Base-by-base conservation (phyloP, 2,888 invertebrate genomes). In the Drosophila koepferae region DNA sequence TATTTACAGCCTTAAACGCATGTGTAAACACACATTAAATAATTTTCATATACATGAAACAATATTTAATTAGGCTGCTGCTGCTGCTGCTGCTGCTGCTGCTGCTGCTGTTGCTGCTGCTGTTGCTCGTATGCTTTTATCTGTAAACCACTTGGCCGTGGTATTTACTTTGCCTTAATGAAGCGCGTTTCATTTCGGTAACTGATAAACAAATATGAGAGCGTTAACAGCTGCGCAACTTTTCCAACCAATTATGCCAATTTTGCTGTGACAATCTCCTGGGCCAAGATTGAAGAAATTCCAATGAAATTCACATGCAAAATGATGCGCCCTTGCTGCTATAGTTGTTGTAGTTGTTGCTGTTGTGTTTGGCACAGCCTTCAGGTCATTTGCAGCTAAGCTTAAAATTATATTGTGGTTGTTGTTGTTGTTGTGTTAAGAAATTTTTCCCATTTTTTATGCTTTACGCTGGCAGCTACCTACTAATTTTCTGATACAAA, bases 401-500 rank as follows among this genome's bases (percentile, higher is more conserved):
- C 70, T 73, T 68, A 20, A 81, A 84, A 84, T 89, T 89, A 78
- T 83, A 80, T 71, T 58, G 51, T 44, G 12, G 14, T 70, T 63
- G 51, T 49, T 62, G 49, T 36, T 61, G 64, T 40, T 72, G 51
- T 64, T 72, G 55, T 67, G 66, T 66, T 71, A 49, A 71, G 64
- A 58, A 63, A 28, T 9, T 72, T 59, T 76, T 76, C 68, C 68
- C 77, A 78, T 80, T 78, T 80, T 80, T 80, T 78, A 80, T 76
- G 76, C 76, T 63, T 63, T 60, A 63, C 63, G 64, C 75, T 63
- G 64, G 72, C 64, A 71, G 68, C 76, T 76, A 89, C 89, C 89
- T 89, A 89, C 89, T 85, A 85, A 85, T 89, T 85, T 84, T 74
- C 76, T 74, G 81, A 89, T 86, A 83, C 89, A 86, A 85, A 85